Conservation (phyloP, 2,113 vertebrate genomes). For the Podiceps cristatus region DNA sequence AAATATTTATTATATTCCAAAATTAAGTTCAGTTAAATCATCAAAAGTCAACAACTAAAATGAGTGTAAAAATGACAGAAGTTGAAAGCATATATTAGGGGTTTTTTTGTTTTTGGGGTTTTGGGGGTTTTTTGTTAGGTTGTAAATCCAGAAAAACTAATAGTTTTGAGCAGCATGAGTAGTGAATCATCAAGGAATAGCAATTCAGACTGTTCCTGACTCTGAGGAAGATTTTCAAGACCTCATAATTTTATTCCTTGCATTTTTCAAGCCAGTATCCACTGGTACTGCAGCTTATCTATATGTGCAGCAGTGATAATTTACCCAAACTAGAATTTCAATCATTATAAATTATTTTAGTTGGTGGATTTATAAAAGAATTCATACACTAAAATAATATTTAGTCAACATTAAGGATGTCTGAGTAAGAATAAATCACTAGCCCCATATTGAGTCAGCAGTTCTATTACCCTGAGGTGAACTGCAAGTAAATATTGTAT, state of each 20-base stretch:
- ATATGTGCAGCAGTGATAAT: neutral
- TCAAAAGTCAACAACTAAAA: neutral
- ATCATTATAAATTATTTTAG: constrained; percentile 10
- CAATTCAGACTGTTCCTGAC: neutral
- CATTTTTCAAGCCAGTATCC: neutral
- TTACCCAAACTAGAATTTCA: neutral
- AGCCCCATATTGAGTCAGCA: neutral
- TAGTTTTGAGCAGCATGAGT: neutral
- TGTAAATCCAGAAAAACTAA: neutral
- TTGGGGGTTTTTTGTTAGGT: neutral
- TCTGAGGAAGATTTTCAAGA: constrained; percentile 9
- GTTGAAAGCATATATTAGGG: neutral
- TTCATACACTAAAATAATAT: constrained; percentile 15
- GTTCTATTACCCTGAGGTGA: constrained; percentile 1
- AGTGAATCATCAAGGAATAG: neutral
- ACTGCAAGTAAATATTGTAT: neutral
- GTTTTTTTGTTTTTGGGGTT: neutral
- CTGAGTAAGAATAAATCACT: constrained; percentile 32
- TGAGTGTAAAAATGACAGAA: neutral
- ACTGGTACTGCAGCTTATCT: neutral
- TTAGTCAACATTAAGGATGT: neutral
- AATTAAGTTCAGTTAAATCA: neutral
- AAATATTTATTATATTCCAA: neutral
- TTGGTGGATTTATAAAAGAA: neutral
- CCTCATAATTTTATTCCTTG: neutral